Conservation (phyloP, 2,113 vertebrate genomes). For the Neotoma lepida region DNA sequence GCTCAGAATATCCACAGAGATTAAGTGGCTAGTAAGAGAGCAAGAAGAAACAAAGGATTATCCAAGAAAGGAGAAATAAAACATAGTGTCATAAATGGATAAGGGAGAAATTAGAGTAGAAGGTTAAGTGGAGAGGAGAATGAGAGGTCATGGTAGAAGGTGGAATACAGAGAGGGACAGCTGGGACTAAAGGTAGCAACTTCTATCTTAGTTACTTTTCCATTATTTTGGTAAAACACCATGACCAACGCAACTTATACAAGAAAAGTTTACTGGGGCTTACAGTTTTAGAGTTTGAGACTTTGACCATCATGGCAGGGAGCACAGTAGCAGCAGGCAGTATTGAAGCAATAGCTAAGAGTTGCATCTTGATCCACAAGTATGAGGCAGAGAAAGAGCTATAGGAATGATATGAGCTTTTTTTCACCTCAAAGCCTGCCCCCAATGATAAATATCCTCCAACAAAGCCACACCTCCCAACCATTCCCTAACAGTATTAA, state of each 20-base stretch:
- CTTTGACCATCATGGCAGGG: neutral
- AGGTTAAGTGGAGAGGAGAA: neutral
- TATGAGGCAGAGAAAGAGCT: neutral
- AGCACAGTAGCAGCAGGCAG: neutral
- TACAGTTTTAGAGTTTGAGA: neutral
- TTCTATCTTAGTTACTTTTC: neutral
- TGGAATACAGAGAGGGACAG: neutral
- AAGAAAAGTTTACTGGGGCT: neutral
- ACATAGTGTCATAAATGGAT: neutral
- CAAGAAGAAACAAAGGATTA: neutral
- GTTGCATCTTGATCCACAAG: neutral
- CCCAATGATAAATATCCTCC: neutral
- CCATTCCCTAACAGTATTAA: neutral
- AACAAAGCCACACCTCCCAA: neutral
- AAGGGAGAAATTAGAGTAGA: neutral
- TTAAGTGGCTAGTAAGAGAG: neutral
- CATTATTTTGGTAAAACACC: neutral
- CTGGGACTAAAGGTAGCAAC: neutral
- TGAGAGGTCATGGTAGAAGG: neutral
- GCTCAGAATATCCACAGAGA: neutral
- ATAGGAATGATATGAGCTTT: neutral
- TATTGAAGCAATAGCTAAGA: neutral
- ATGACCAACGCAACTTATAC: neutral
- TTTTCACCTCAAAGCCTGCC: neutral
- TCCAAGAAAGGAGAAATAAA: neutral